Conservation (phyloP, 2,113 vertebrate species). For the Centropus unirufus region DNA sequence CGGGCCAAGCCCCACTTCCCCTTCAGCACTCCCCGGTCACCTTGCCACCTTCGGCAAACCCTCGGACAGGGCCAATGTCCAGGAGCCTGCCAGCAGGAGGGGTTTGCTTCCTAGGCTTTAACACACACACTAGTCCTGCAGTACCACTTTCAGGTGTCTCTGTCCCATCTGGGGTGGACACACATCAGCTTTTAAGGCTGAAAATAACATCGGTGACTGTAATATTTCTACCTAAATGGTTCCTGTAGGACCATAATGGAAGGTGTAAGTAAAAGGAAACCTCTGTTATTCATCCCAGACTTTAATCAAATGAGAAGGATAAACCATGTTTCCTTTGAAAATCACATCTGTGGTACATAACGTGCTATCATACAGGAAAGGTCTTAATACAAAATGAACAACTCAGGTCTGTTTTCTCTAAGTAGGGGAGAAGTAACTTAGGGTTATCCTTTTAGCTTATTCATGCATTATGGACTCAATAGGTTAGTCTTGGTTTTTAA, state of each 20-base stretch:
- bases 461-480: conserved; percentile 44
- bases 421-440: conserved; percentile 44
- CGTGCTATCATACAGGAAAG: neutral
- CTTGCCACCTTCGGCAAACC: neutral
- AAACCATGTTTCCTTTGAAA: neutral
- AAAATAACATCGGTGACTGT: neutral
- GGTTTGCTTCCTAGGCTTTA: neutral
- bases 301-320: conserved; percentile 54
- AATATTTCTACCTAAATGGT: neutral
- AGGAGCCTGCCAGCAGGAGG: neutral
- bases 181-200: neutral
- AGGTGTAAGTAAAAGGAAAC: neutral
- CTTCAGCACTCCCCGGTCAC: no score
- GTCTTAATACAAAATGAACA: conserved; percentile 6
- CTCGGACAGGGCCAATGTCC: neutral
- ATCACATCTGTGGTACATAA: neutral
- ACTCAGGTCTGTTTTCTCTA: conserved; percentile 49
- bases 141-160: neutral
- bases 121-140: neutral
- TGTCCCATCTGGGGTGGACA: neutral
- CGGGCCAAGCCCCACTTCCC: neutral
- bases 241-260: conserved; percentile 17
- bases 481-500: conserved; percentile 46
- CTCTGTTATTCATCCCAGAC: conserved; percentile 22
- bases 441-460: conserved; percentile 64